Evolutionary conservation across 1,140 invertebrate genomes (phyloP).

Genomic region (Idris sp.): DNA sequence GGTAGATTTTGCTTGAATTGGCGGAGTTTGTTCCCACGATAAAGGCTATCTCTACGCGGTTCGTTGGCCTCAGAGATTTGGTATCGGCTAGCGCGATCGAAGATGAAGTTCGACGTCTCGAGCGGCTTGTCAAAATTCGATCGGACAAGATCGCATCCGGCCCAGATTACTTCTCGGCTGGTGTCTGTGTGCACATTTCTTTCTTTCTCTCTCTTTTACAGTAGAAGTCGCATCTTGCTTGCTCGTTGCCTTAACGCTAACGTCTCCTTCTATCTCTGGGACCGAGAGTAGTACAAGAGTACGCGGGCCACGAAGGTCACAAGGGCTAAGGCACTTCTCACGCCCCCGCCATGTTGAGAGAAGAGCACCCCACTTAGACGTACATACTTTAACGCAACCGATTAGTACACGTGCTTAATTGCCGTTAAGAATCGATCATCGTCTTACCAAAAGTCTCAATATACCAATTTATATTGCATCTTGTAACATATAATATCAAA

Average conservation of each 20-base stretch:
- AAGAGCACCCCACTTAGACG: conserved; percentile 73
- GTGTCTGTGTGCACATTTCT: not conserved
- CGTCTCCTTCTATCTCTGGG: conserved; percentile 46
- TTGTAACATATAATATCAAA: no score
- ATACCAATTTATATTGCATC: no score
- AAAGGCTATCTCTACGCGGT: conserved; percentile 66
- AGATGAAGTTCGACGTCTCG: conserved; percentile 74
- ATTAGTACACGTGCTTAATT: conserved; percentile 78
- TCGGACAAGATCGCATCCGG: conserved; percentile 70
- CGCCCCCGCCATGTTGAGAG: conserved; percentile 75
- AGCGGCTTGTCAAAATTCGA: conserved; percentile 78
- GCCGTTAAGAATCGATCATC: no score
- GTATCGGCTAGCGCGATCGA: conserved; percentile 68
- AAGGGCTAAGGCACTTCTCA: conserved; percentile 78
- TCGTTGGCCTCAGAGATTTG: conserved; percentile 64
- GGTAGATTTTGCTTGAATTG: no score
- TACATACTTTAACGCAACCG: conserved; percentile 74
- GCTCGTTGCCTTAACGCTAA: conserved; percentile 7
- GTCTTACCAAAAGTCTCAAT: no score
- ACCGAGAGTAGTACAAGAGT: conserved; percentile 62
- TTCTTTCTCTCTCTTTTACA: not conserved
- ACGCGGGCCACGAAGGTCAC: conserved; percentile 74
- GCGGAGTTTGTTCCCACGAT: conserved; percentile 73
- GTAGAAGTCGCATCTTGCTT: no score
- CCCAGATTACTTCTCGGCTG: conserved; percentile 57